These are phyloP conservation scores for Cydia splendana DNA, from an alignment of 1,140 invertebrate species.

Conservation along the genomic window DNA sequence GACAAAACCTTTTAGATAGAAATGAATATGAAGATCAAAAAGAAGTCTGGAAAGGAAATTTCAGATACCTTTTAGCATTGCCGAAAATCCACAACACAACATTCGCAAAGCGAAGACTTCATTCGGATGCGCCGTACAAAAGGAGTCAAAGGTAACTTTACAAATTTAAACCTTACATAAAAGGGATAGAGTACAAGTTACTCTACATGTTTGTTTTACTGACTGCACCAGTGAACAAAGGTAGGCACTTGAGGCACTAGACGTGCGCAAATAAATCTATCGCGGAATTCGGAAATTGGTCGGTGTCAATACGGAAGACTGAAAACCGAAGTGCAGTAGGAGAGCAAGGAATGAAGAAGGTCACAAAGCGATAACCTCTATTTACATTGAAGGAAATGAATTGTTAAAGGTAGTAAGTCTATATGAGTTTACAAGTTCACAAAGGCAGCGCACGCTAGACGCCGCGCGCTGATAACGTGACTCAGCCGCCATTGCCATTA, in stretches of 20 bases:
- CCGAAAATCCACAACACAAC: not conserved
- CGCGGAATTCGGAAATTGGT: not conserved
- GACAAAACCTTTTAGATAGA: too few relatives aligned
- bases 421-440: not conserved
- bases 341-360: not conserved
- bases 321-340: not conserved
- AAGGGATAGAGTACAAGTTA: not conserved
- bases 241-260: not conserved
- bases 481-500: slow-evolving; percentile 23
- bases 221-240: not conserved
- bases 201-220: not conserved
- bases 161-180: not conserved
- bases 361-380: not conserved
- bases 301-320: not conserved
- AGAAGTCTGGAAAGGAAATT: too few relatives aligned
- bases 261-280: not conserved
- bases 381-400: not conserved
- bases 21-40: too few relatives aligned
- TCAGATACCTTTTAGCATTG: not conserved
- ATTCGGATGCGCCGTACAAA: not conserved
- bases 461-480: slow-evolving; percentile 21
- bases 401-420: not conserved
- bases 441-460: slow-evolving; percentile 11
- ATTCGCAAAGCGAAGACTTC: too few relatives aligned
- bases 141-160: not conserved